Base-by-base conservation (phyloP, 2,888 invertebrate genomes). In the Gortyna flavago region DNA sequence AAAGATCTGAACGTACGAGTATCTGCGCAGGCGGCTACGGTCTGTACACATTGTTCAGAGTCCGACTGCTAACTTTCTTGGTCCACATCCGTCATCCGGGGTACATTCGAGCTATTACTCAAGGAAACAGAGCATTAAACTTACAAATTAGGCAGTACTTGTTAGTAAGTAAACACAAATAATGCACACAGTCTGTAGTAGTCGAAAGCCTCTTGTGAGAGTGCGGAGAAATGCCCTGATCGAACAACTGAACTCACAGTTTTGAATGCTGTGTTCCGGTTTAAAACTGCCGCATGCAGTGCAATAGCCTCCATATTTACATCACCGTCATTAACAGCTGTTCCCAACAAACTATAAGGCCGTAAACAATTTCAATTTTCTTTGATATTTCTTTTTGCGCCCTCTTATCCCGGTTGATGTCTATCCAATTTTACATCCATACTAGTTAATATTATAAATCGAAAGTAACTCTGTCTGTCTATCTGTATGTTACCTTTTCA, bases 71-170 rank as follows among this genome's bases (percentile, higher is more conserved):
- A 41, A 82, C 84, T 84, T 82, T 84, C 84, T 73, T 84, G 57
- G 62, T 57, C 79, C 64, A 81, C 73, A 84, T 84, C 67, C 79
- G 84, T 79, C 68, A 81, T 84, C 73, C 75, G 84, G 68, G 68
- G 61, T 64, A 68, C 71, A 73, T 61, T 70, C 64, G 38, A 75
- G 61, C 65, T 38, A 65, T 75, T 84, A 79, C 29, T 68, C 61
- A 51, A 65, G 54, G 75, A 81, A 84, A 64, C 71, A 76, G 81
- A 79, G 81, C 81, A 84, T 79, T 75, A 41, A 77, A 69, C 25
- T 57, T 18, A 79, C 48, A 73, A 78, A 71, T 84, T 81, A 67
- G 70, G 73, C 64, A 66, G 54, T 70, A n/a, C 44, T 38, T 41
- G 11, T 64, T 62, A 18, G 13, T 57, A 67, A n/a, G n/a, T 25